Base-by-base conservation (phyloP, 2,113 vertebrate genomes). In the Hypomesus transpacificus region DNA sequence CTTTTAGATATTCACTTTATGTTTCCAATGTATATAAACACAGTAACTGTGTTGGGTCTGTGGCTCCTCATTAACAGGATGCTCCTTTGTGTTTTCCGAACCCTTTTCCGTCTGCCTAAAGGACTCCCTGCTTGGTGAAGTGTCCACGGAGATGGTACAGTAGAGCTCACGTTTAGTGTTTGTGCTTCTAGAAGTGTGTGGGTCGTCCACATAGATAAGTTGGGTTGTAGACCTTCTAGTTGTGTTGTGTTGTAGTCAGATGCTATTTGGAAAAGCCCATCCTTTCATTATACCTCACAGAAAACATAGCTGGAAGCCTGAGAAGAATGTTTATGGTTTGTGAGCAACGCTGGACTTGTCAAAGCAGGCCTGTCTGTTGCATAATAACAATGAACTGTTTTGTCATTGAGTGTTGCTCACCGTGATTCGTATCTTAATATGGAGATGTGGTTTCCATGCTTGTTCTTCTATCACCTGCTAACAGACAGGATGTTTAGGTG, bases 81-180 rank as follows among this genome's bases (percentile, higher is more conserved):
- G 8, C 17, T 34, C 14, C 9, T 22, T 26, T 22, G 14, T 77
- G 14, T 84, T 22, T 85, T 56, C 73, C 83, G 52, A 76, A 74
- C 31, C 75, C 20, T 20, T 65, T n/a, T 22, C 63, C 66, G 82
- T 80, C 65, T 6, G 51, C 82, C 68, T 76, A 63, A 89, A 91
- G 89, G 85, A 82, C 78, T 26, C 72, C 70, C 1, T 84, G 82
- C 72, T 58, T 74, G 51, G 21, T 68, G 71, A 85, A 68, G 71
- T 90, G 85, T 70, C 84, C 85, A 31, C 85, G 85, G 80, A 84
- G 24, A 85, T 79, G 89, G 89, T 90, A 89, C 58, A 87, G 80
- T 56, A 51, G 54, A 56, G 54, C 54, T 18, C 6, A 56, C 16
- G 17, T 56, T 18, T 50, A 17, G 14, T 75, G 73, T 66, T 59